phyloP scores from a whole-genome alignment of 2,113 vertebrate genomes.

The Junco hyemalis region DNA sequence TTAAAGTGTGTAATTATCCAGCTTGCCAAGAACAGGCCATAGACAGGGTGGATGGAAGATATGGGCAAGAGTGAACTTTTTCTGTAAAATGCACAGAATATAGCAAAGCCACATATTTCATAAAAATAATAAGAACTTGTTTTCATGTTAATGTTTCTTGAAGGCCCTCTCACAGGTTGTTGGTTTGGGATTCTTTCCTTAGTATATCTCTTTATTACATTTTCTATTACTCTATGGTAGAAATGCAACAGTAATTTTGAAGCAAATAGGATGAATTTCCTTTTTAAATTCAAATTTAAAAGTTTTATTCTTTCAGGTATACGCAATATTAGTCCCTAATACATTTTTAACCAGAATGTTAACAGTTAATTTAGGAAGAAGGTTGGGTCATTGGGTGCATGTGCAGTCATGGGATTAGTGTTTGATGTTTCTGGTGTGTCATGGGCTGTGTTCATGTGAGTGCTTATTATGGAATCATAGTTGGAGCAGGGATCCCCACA shows the following conservation, averaged over 20 bases:
- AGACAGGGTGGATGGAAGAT: not conserved
- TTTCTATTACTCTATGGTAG: not conserved
- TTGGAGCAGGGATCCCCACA: not conserved
- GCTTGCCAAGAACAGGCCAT: not conserved
- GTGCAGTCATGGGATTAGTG: not conserved
- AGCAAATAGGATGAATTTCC: not conserved
- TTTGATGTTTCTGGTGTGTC: not conserved
- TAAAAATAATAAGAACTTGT: not conserved
- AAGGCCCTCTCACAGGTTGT: not conserved
- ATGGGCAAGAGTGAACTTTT: not conserved
- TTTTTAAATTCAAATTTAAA: not conserved
- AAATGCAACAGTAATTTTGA: not conserved
- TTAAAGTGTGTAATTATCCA: not conserved
- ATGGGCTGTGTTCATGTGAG: not conserved
- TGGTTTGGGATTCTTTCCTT: not conserved
- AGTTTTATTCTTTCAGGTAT: not conserved
- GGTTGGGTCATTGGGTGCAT: not conserved
- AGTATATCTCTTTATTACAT: not conserved
- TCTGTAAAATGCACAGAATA: not conserved
- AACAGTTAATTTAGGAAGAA: not conserved
- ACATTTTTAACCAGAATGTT: not conserved
- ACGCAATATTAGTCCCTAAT: not conserved
- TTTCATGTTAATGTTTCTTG: not conserved
- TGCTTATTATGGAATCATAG: not conserved
- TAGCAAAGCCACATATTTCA: not conserved